phyloP scores from a whole-genome alignment of 1,140 invertebrate species.

The Dufourea novaeangliae region DNA sequence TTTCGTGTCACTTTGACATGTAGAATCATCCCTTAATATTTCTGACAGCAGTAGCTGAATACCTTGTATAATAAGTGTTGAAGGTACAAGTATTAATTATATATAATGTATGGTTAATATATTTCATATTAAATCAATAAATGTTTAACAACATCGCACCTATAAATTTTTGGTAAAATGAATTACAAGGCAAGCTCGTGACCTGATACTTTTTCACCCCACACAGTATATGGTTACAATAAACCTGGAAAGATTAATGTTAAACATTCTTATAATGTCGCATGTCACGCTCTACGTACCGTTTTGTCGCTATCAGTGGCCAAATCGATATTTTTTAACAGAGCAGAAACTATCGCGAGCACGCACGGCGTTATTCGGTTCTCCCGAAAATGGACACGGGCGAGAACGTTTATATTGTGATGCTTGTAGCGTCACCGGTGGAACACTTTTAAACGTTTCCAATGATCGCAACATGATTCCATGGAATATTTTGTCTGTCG shows the following conservation, averaged over 20 bases:
- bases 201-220: too few species aligned
- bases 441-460: conserved; percentile 17
- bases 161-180: too few species aligned
- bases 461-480: neutral
- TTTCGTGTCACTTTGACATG: too few species aligned
- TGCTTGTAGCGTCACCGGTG: neutral
- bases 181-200: too few species aligned
- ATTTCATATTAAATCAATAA: too few species aligned
- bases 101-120: too few species aligned
- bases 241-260: neutral
- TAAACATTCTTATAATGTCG: neutral
- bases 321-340: neutral
- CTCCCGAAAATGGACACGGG: neutral
- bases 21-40: too few species aligned
- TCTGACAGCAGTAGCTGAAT: too few species aligned
- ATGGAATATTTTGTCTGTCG: neutral
- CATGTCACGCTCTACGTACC: neutral
- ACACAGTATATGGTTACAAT: too few species aligned
- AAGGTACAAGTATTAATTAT: too few species aligned
- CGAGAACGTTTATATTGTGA: neutral
- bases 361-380: neutral
- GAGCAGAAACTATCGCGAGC: neutral
- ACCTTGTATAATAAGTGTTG: too few species aligned
- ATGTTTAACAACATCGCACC: too few species aligned
- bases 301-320: neutral